Conservation (phyloP, 30 jellyfish, hydroid and myxozoan species). For the Euphysa ruthae region DNA sequence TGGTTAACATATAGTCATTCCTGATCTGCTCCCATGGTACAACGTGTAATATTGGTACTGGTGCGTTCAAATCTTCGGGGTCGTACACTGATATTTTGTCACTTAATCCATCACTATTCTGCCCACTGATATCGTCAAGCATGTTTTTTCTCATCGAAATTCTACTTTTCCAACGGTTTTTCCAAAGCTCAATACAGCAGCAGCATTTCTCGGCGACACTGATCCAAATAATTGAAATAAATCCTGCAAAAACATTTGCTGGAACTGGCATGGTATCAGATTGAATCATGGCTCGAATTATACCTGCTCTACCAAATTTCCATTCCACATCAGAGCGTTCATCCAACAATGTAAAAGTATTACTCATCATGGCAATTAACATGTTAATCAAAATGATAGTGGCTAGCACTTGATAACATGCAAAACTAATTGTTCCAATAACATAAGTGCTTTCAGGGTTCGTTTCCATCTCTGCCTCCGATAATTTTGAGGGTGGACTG, state of each 20-base stretch:
- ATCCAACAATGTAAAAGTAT: conserved; percentile 75
- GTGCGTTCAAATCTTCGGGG: not conserved
- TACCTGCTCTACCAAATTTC: conserved; percentile 94
- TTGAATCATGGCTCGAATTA: conserved; percentile 82
- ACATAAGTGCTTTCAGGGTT: conserved; percentile 69
- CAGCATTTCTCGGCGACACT: conserved; percentile 57
- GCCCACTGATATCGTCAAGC: not conserved
- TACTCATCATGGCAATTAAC: conserved; percentile 98
- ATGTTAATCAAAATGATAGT: conserved; percentile 67
- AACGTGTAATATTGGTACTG: conserved; percentile 16
- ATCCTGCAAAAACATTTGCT: conserved; percentile 53
- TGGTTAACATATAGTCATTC: not conserved
- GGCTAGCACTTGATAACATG: conserved; percentile 67
- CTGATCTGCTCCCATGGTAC: conserved; percentile 9
- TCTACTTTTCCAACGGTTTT: not conserved
- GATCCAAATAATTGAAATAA: conserved; percentile 38
- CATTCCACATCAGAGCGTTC: conserved; percentile 93
- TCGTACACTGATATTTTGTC: too few relatives aligned
- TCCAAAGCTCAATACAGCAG: conserved; percentile 42
- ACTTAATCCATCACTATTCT: too few relatives aligned
- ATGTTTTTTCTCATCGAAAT: not conserved
- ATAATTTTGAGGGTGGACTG: conserved; percentile 34
- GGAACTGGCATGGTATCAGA: conserved; percentile 88
- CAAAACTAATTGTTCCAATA: conserved; percentile 62
- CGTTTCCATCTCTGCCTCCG: conserved; percentile 38